Evolutionary conservation across 2,888 invertebrate genomes (phyloP).

Genomic region (Lucinisca nassula): DNA sequence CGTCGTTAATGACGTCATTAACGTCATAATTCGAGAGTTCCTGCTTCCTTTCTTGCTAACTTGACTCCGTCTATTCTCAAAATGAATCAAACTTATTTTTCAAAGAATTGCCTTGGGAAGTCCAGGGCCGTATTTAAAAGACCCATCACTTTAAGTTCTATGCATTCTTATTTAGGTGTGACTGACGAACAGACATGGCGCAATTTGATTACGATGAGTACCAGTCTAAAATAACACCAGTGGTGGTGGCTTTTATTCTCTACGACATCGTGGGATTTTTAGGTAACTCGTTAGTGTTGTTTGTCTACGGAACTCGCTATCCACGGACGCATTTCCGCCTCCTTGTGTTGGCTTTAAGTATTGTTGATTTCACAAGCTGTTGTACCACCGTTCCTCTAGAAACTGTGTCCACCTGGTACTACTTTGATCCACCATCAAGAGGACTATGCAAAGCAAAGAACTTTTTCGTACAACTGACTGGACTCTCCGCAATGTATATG

Average conservation of each 20-base stretch:
- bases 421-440: not conserved
- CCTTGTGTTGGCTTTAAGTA: not conserved
- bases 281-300: not conserved
- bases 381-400: not conserved
- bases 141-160: no score
- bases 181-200: no score
- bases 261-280: not conserved
- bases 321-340: not conserved
- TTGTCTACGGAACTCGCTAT: not conserved
- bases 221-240: no score
- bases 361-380: not conserved
- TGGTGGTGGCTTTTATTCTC: not conserved
- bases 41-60: no score
- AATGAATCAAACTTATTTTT: no score
- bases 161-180: no score
- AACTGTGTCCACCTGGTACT: not conserved
- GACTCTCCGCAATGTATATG: not conserved
- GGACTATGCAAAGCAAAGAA: not conserved
- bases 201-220: no score
- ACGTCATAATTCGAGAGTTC: no score
- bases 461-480: not conserved
- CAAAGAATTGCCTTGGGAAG: no score
- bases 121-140: no score
- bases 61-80: no score
- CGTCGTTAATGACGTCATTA: no score